Conservation (phyloP, 2,888 invertebrate genomes). For the Cataglyphis albicans region DNA sequence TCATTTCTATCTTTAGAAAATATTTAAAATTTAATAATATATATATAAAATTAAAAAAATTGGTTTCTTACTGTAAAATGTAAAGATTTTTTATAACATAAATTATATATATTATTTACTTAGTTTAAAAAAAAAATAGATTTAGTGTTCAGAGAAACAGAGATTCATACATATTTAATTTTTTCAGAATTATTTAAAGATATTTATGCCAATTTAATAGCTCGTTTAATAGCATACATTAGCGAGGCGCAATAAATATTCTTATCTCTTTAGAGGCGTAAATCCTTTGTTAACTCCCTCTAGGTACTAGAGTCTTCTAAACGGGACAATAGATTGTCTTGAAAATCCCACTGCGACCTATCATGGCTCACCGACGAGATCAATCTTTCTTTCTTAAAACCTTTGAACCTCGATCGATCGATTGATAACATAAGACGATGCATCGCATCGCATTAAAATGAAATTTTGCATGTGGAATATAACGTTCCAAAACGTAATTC, state of each 20-base stretch:
- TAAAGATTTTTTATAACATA: neutral
- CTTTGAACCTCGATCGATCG: constrained; percentile 40
- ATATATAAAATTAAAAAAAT: neutral
- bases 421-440: constrained; percentile 43
- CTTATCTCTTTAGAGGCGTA: constrained; percentile 68
- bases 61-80: neutral
- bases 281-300: constrained; percentile 63
- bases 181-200: neutral
- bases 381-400: constrained; percentile 32
- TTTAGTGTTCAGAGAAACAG: neutral
- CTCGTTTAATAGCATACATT: constrained; percentile 48
- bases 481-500: too few species aligned
- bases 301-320: constrained; percentile 40
- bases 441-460: neutral
- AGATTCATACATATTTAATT: neutral
- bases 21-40: neutral
- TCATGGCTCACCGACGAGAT: constrained; percentile 56
- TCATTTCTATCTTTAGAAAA: neutral
- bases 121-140: neutral
- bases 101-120: constrained; percentile 1
- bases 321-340: constrained; percentile 58
- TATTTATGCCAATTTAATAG: neutral
- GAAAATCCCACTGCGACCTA: constrained; percentile 61
- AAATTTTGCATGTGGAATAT: neutral
- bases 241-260: constrained; percentile 67